Evolutionary conservation across 30 jellyfish, hydroid and myxozoan genomes (phyloP).

Genomic region (Haliclystus octoradiatus): DNA sequence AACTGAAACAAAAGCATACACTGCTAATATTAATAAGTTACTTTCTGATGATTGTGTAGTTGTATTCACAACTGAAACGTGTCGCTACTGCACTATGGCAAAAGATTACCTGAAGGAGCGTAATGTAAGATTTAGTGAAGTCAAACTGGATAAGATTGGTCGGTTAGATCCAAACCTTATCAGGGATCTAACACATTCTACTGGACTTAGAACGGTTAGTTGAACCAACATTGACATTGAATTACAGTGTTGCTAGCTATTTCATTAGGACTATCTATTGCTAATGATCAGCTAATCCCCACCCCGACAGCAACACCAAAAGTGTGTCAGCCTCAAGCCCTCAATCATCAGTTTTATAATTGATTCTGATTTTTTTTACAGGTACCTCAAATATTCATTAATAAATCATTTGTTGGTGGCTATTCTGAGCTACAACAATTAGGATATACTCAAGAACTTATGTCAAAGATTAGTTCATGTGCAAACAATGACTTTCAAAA

Average conservation of each 20-base stretch:
- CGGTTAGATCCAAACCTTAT: conserved; percentile 22
- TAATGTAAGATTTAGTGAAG: conserved; percentile 25
- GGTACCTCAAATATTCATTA: conserved; percentile 89
- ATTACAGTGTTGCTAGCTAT: neutral
- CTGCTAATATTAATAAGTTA: no score
- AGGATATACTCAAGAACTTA: conserved; percentile 38
- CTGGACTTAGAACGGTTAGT: conserved; percentile 57
- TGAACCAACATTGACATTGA: neutral
- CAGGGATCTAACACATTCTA: conserved; percentile 29
- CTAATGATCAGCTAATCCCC: no score
- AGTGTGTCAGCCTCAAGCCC: no score
- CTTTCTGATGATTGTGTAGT: conserved; percentile 78
- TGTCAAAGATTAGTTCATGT: conserved; percentile 40
- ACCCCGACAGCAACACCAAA: no score
- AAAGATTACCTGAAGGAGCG: conserved; percentile 37
- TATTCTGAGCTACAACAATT: conserved; percentile 59
- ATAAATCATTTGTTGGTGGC: conserved; percentile 77
- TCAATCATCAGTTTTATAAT: no score
- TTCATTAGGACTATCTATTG: no score
- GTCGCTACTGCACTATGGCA: conserved; percentile 72
- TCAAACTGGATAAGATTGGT: conserved; percentile 21
- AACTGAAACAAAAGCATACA: no score
- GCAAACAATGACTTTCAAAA: conserved; percentile 21
- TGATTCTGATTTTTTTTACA: no score
- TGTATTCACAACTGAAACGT: conserved; percentile 59